These are phyloP conservation scores for Tupaia chinensis DNA, from an alignment of 2,113 vertebrate species.

Conservation along the genomic window DNA sequence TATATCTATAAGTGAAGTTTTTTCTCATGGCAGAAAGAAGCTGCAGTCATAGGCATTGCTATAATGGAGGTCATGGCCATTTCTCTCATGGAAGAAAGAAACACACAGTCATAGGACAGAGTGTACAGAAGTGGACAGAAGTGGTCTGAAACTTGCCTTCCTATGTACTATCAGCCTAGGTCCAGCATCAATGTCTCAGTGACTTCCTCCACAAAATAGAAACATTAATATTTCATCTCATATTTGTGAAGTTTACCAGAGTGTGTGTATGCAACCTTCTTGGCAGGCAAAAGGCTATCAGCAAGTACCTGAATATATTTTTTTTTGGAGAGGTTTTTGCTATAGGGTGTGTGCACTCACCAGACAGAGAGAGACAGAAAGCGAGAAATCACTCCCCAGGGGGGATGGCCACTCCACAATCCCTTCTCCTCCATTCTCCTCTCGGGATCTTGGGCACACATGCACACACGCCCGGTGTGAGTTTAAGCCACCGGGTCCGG, in stretches of 20 bases:
- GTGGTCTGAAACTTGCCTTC: neutral
- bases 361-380: too few species aligned
- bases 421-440: too few species aligned
- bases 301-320: neutral
- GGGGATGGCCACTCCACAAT: too few species aligned
- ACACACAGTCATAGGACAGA: too few species aligned
- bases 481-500: too few species aligned
- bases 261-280: neutral
- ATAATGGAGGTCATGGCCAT: neutral
- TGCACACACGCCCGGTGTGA: too few species aligned
- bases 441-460: too few species aligned
- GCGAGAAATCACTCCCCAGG: too few species aligned
- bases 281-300: neutral
- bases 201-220: conserved; percentile 3
- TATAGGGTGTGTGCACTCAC: too few species aligned
- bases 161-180: neutral
- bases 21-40: neutral
- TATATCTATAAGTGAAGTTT: neutral
- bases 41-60: neutral
- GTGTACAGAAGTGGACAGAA: neutral
- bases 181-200: neutral
- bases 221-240: neutral
- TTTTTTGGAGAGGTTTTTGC: too few species aligned
- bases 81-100: too few species aligned
- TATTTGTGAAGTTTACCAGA: neutral